phyloP scores from a whole-genome alignment of 2,888 invertebrate genomes.

The Trisateles emortualis region DNA sequence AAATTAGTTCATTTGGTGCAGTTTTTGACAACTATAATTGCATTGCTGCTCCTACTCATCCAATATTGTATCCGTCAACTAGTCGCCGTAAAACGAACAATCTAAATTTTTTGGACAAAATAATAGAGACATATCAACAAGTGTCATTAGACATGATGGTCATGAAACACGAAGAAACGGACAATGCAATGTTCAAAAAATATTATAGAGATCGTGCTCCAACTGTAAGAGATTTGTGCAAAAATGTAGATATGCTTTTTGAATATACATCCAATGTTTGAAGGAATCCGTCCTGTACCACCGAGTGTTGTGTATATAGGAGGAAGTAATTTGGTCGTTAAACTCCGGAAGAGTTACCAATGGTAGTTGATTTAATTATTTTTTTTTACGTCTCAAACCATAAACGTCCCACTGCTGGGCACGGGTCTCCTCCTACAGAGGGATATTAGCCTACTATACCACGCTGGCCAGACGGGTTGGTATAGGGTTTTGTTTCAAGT shows the following conservation, averaged over 20 bases:
- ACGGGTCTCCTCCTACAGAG: too few relatives aligned
- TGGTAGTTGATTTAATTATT: too few relatives aligned
- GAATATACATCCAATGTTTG: conserved; percentile 55
- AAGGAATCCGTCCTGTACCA: conserved; percentile 52
- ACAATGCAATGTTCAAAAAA: conserved; percentile 28
- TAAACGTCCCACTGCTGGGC: too few relatives aligned
- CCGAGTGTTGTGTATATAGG: conserved; percentile 53
- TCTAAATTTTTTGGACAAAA: conserved; percentile 45
- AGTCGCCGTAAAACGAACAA: conserved; percentile 36
- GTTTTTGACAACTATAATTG: conserved; percentile 25
- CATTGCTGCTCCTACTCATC: conserved; percentile 51
- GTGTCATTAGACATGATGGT: conserved; percentile 28
- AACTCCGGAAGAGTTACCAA: conserved; percentile 46
- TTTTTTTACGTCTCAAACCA: too few relatives aligned
- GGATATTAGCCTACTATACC: too few relatives aligned
- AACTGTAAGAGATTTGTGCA: conserved; percentile 34
- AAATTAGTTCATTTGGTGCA: conserved; percentile 56
- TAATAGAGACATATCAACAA: conserved; percentile 54
- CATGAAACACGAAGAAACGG: background rate
- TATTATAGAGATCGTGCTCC: conserved; percentile 46
- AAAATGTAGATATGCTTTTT: conserved; percentile 56
- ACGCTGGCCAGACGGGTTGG: too few relatives aligned
- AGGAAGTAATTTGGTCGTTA: conserved; percentile 49
- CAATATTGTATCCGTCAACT: conserved; percentile 50
- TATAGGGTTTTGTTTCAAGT: too few relatives aligned